Evolutionary conservation across 2,888 invertebrate species (phyloP).

Genomic region (Sinohyriopsis cumingii): DNA sequence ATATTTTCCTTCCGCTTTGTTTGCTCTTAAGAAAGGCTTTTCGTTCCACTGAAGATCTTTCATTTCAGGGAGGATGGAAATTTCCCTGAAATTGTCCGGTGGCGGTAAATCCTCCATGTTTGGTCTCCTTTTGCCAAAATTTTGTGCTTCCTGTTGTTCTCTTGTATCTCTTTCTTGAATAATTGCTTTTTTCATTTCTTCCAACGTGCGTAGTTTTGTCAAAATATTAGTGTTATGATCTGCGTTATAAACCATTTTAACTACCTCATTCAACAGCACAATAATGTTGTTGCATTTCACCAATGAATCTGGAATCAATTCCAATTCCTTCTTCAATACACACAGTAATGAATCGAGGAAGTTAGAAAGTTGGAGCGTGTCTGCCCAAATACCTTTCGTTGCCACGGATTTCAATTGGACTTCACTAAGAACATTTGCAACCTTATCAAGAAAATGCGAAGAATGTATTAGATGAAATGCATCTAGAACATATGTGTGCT

Average conservation of each 20-base stretch:
- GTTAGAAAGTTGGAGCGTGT: background rate
- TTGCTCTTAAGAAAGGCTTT: constrained; percentile 75
- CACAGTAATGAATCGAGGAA: constrained; percentile 4
- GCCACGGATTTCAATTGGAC: constrained; percentile 7
- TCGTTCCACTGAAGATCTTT: constrained; percentile 65
- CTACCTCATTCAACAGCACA: constrained; percentile 2
- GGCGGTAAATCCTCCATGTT: constrained; percentile 11
- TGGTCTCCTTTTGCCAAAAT: too few species aligned
- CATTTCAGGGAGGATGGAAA: constrained; percentile 56
- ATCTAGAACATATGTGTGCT: constrained; percentile 13
- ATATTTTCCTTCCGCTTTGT: constrained; percentile 79
- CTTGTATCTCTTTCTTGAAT: constrained; percentile 1
- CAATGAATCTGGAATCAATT: constrained; percentile 12
- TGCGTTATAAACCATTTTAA: constrained; percentile 1
- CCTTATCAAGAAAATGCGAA: constrained; percentile 10
- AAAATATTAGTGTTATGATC: background rate
- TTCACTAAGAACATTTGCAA: constrained; percentile 19
- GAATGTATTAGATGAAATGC: constrained; percentile 21
- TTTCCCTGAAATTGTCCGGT: constrained; percentile 32
- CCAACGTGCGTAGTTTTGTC: constrained; percentile 1
- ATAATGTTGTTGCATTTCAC: constrained; percentile 12
- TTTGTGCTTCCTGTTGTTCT: too few species aligned
- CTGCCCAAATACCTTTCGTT: constrained; percentile 2
- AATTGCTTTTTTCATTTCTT: background rate
- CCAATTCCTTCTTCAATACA: constrained; percentile 12